Conservation (phyloP, 1,140 invertebrate species). For the Listronotus bonariensis region DNA sequence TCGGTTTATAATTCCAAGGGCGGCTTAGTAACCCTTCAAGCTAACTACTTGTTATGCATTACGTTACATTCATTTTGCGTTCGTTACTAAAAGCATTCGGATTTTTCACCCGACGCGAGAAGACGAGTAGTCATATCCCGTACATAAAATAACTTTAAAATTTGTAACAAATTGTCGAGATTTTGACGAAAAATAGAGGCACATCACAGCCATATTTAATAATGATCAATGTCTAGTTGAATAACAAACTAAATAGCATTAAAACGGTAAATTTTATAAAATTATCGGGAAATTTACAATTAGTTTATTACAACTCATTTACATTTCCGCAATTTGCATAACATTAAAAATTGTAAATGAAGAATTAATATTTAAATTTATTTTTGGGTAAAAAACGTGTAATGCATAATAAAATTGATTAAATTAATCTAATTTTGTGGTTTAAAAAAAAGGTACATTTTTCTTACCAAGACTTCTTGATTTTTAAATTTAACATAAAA, state of each 20-base stretch:
- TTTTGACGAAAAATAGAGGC: conserved; percentile 26
- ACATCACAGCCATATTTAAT: conserved; percentile 26
- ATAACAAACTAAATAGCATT: conserved; percentile 12
- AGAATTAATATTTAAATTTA: too few species aligned
- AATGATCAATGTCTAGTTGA: conserved; percentile 31
- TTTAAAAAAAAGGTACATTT: too few species aligned
- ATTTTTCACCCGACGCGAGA: conserved; percentile 50
- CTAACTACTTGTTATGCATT: conserved; percentile 57
- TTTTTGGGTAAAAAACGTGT: too few species aligned
- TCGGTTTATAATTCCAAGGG: conserved; percentile 52
- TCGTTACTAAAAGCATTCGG: conserved; percentile 52
- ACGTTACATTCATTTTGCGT: conserved; percentile 53
- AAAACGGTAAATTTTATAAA: conserved; percentile 13
- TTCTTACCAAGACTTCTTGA: too few species aligned
- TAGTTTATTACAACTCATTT: conserved; percentile 8
- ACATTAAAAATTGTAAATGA: too few species aligned
- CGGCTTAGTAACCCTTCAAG: conserved; percentile 51
- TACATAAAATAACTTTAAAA: conserved; percentile 45
- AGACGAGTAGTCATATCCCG: conserved; percentile 47
- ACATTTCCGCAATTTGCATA: conserved; percentile 6
- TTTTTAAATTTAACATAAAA: too few species aligned
- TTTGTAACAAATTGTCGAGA: conserved; percentile 36
- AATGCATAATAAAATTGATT: too few species aligned
- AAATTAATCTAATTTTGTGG: too few species aligned
- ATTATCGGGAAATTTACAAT: conserved; percentile 4